Conservation (phyloP, 2,113 vertebrate genomes). For the Triplophysa dalaica region DNA sequence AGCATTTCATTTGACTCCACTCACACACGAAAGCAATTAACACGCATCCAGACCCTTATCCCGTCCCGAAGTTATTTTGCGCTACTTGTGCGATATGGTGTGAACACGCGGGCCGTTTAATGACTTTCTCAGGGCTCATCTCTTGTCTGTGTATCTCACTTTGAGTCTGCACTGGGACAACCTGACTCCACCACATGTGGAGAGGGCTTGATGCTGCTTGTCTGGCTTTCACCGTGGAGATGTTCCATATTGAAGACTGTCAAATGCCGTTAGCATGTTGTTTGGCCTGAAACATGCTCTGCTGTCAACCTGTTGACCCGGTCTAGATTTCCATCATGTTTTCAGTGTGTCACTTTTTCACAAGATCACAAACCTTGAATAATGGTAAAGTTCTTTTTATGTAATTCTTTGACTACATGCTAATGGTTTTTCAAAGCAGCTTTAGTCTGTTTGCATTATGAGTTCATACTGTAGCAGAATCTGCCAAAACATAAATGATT, state of each 20-base stretch:
- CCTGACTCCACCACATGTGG: conserved; percentile 27
- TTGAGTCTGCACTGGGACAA: conserved; percentile 25
- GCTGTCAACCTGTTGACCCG: conserved; percentile 17
- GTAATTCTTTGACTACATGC: not conserved
- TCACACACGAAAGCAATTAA: conserved; percentile 70
- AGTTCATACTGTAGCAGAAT: conserved; percentile 7
- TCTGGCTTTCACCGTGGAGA: conserved; percentile 40
- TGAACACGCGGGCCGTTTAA: conserved; percentile 49
- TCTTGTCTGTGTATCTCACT: conserved; percentile 34
- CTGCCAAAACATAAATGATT: conserved; percentile 15
- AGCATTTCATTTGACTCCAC: conserved; percentile 41
- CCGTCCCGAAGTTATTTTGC: conserved; percentile 27
- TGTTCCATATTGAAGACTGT: conserved; percentile 41
- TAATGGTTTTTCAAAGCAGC: conserved; percentile 1
- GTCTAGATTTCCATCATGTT: not conserved
- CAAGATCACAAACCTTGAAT: not conserved
- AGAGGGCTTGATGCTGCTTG: conserved; percentile 32
- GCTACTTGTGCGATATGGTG: conserved; percentile 2
- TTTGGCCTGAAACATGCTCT: not conserved
- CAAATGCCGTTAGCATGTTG: conserved; percentile 20
- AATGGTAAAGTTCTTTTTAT: not conserved
- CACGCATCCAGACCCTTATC: conserved; percentile 38
- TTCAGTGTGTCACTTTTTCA: not conserved
- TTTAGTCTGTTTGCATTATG: conserved; percentile 9
- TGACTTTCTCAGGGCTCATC: conserved; percentile 63